Evolutionary conservation across 1,140 invertebrate genomes (phyloP).

Genomic region (Heliconius eleuchia): DNA sequence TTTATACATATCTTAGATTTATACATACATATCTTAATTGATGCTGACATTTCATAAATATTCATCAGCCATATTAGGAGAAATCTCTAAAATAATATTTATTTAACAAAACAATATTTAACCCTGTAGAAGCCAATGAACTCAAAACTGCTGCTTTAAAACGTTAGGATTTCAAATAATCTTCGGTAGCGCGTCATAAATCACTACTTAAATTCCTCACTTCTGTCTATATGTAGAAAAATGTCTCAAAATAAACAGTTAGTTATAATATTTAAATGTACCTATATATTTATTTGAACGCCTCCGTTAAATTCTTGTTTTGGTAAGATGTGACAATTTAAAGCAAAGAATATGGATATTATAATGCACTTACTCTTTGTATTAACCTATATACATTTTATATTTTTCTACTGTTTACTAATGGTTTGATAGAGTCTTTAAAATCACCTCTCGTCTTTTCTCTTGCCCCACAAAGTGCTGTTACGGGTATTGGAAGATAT

Average conservation of each 20-base stretch:
- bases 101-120: neutral
- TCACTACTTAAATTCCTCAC: neutral
- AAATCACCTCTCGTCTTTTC: too few species aligned
- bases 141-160: neutral
- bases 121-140: neutral
- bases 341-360: neutral
- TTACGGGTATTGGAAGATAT: too few species aligned
- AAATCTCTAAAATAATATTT: neutral
- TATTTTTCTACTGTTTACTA: neutral
- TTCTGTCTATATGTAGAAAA: neutral
- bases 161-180: neutral
- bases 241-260: conserved; percentile 17
- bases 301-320: conserved; percentile 15
- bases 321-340: conserved; percentile 5
- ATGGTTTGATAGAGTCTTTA: too few species aligned
- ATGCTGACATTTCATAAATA: conserved; percentile 43
- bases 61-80: neutral
- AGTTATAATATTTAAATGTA: neutral
- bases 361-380: neutral
- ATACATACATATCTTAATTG: conserved; percentile 48
- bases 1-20: conserved; percentile 22
- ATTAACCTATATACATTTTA: neutral
- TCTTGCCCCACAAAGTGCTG: too few species aligned
- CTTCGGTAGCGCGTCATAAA: neutral
- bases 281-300: neutral